These are phyloP conservation scores for Agelas oroides DNA, from an alignment of 37 sponge, comb jelly and placozoan genomes.

Conservation along the genomic window DNA sequence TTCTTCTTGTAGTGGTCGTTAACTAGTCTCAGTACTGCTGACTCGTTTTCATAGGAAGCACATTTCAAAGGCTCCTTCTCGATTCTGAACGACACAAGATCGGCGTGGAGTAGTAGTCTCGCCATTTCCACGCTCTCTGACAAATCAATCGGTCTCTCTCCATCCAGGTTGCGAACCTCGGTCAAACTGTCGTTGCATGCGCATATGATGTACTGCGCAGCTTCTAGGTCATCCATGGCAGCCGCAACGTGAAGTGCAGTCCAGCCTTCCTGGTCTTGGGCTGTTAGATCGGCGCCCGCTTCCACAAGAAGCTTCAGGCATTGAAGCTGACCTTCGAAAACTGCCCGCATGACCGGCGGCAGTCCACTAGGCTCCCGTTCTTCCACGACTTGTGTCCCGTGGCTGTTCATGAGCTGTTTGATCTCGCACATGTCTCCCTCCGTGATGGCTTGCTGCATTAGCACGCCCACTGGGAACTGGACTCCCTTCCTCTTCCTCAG, in stretches of 20 bases:
- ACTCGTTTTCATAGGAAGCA: constrained; percentile 3
- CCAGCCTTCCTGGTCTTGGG: constrained; percentile 71
- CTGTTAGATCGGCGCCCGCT: constrained; percentile 64
- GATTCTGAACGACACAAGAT: constrained; percentile 39
- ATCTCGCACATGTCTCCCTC: constrained; percentile 76
- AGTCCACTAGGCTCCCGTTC: constrained; percentile 68
- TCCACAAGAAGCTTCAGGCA: constrained; percentile 56
- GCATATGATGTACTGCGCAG: constrained; percentile 51
- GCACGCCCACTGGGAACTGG: constrained; percentile 52
- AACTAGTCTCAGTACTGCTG: constrained; percentile 20
- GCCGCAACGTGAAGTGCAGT: constrained; percentile 74
- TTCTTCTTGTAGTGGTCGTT: constrained; percentile 25
- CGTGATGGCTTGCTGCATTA: constrained; percentile 69
- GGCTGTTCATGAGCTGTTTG: constrained; percentile 31
- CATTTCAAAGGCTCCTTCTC: not conserved
- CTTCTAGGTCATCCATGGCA: constrained; percentile 71
- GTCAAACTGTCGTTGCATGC: constrained; percentile 21
- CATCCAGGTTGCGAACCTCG: constrained; percentile 52
- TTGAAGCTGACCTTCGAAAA: constrained; percentile 64
- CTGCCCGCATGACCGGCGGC: constrained; percentile 66
- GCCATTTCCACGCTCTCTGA: constrained; percentile 74
- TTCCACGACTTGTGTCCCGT: constrained; percentile 46
- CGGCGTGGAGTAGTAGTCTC: constrained; percentile 59
- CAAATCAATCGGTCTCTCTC: constrained; percentile 73
- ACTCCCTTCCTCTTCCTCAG: constrained; percentile 56